Evolutionary conservation across 1,140 invertebrate genomes (phyloP), one percentile per base, ranked within the genome.

Genomic region (Lordiphosa stackelbergi): DNA sequence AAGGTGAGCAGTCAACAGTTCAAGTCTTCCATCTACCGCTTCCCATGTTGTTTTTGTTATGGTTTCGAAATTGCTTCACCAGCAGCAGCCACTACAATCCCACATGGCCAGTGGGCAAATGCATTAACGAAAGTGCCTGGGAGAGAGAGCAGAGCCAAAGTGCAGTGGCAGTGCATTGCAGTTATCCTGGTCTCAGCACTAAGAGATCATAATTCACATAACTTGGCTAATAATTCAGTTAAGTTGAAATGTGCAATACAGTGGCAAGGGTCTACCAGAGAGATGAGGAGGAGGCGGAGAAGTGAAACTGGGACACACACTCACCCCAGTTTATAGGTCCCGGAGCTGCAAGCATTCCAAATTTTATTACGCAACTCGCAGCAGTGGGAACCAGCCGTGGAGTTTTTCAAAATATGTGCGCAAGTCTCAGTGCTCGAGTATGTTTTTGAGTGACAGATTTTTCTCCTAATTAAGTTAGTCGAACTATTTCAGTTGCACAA

Each of bases 161-260:
- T 36, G 45, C 19, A 41, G 24, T 35, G 42, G 38, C 7, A 47
- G 47, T 31, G 54, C 57, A 31, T 22, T 53, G 63, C 62, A 51
- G 46, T 49, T 62, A 53, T 54, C 58, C 56, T 60, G 66, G 68
- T 83, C 69, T 64, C 77, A 72, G 72, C 74, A 83, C 77, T 83
- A 77, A 75, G 69, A 83, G 77, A 83, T 83, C 77, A 83, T 83
- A 83, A 83, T 83, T 83, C 77, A 83, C 77, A 77, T 71, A 83
- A 72, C 77, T 83, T 55, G 77, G 78, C 77, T 83, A 83, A 83
- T 83, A 83, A 83, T 83, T 83, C 77, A 83, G 77, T 83, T 83
- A 83, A 83, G 77, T 65, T 83, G 69, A 83, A 83, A 83, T 83
- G 77, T 53, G 68, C 69, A 83, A 62, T 64, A 65, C 69, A 77